Evolutionary conservation across 2,888 invertebrate genomes (phyloP).

Genomic region (Noctua fimbriata): DNA sequence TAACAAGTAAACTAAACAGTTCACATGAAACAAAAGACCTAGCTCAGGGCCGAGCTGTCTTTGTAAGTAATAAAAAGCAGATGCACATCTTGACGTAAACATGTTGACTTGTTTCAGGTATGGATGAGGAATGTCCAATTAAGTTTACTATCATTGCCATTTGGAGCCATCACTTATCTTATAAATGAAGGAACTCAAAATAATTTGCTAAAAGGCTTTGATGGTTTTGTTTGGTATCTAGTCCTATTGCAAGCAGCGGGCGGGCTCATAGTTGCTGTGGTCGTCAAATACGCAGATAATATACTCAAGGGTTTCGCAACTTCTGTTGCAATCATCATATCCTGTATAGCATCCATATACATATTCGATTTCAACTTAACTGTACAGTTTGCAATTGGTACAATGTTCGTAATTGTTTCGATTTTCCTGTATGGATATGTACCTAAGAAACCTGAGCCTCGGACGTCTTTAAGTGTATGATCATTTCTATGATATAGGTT

Average conservation of each 20-base stretch:
- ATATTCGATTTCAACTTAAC: constrained; percentile 97
- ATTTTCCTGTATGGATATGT: constrained; percentile 98
- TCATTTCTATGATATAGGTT: constrained; percentile 63
- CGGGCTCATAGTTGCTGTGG: constrained; percentile 98
- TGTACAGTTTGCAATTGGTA: constrained; percentile 96
- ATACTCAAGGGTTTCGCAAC: constrained; percentile 99
- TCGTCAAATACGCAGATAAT: constrained; percentile 99
- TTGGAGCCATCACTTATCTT: constrained; percentile 95
- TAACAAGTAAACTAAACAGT: constrained; percentile 8
- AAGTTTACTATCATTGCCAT: constrained; percentile 97
- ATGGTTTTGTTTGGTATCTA: constrained; percentile 96
- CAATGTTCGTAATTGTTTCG: constrained; percentile 96
- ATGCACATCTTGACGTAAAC: constrained; percentile 11
- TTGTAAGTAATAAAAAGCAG: constrained; percentile 12
- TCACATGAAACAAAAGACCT: constrained; percentile 15
- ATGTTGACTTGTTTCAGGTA: constrained; percentile 81
- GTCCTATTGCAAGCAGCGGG: constrained; percentile 98
- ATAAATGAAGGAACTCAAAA: constrained; percentile 94
- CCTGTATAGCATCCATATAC: constrained; percentile 98
- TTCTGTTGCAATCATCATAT: constrained; percentile 98
- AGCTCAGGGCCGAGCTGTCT: constrained; percentile 29
- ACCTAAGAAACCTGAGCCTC: constrained; percentile 89
- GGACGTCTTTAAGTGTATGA: constrained; percentile 84
- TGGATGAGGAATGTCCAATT: constrained; percentile 99
- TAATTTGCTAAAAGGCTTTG: constrained; percentile 91